A percentile compares a stretch with the other conserved stretches of the same genome.
Evolutionary conservation across 2,888 invertebrate genomes (phyloP).

Genomic region (Tipula vernalis): DNA sequence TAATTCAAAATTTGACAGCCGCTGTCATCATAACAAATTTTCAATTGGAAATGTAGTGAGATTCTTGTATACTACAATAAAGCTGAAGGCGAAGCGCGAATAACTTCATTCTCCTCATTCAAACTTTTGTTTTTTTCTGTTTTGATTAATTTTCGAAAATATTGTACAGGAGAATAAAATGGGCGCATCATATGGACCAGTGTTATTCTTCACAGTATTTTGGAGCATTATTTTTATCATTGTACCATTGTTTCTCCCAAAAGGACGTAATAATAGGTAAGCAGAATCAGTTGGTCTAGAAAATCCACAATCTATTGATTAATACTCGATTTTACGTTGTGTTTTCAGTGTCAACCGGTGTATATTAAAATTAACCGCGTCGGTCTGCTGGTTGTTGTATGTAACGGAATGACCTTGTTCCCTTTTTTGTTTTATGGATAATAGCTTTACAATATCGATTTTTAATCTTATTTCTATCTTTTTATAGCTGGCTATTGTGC

Average conservation of each 20-base stretch:
- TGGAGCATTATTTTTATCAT: conserved; percentile 81
- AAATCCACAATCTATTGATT: neutral
- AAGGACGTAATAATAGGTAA: conserved; percentile 85
- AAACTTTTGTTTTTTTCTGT: too few relatives aligned
- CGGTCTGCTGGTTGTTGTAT: conserved; percentile 85
- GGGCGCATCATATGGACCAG: conserved; percentile 64
- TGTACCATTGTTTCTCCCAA: conserved; percentile 77
- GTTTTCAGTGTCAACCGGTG: conserved; percentile 68
- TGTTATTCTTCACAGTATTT: conserved; percentile 67
- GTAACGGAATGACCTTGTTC: conserved; percentile 30
- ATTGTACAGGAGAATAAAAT: conserved; percentile 39
- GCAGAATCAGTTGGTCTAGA: conserved; percentile 22
- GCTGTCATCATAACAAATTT: neutral
- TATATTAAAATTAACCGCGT: conserved; percentile 71
- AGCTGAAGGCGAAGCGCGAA: too few relatives aligned
- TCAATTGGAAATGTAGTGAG: too few relatives aligned
- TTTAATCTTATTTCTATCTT: neutral
- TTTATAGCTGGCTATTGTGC: conserved; percentile 73
- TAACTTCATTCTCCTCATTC: too few relatives aligned
- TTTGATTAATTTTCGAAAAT: neutral
- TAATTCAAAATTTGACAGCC: neutral
- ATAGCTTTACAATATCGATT: neutral
- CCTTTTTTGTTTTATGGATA: neutral
- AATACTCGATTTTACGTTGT: conserved; percentile 13
- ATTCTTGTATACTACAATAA: too few relatives aligned